A percentile compares a stretch with the other conserved stretches of the same genome.
phyloP scores from a whole-genome alignment of 2,888 invertebrate genomes.

The Cheilosia grossa region DNA sequence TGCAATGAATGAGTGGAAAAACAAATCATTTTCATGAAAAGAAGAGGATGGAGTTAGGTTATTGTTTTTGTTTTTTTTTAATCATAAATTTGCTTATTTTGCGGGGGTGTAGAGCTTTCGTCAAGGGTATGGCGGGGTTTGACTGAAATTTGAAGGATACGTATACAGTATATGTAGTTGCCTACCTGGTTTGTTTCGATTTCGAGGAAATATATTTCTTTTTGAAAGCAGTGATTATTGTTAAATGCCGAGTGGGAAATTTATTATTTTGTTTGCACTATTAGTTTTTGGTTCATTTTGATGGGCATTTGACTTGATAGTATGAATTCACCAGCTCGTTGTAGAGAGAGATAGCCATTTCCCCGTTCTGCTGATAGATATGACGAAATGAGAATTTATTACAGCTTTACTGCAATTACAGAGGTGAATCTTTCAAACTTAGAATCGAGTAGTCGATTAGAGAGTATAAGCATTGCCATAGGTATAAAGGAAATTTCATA shows the following conservation, averaged over 20 bases:
- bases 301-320: no score
- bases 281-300: background rate
- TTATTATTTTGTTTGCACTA: background rate
- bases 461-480: no score
- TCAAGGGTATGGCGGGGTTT: conserved; percentile 12
- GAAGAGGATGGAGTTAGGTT: background rate
- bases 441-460: no score
- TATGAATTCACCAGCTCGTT: no score
- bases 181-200: conserved; percentile 13
- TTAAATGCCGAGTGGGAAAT: conserved; percentile 3
- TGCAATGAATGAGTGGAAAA: conserved; percentile 64
- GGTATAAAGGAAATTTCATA: no score
- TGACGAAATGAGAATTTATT: no score
- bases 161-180: background rate
- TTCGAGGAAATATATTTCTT: background rate
- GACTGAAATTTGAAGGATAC: conserved; percentile 35
- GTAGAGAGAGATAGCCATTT: no score
- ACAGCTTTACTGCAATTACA: no score
- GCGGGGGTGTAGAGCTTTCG: conserved; percentile 13
- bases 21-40: conserved; percentile 56
- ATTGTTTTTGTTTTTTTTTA: background rate
- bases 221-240: conserved; percentile 10
- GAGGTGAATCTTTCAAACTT: no score
- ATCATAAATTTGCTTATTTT: conserved; percentile 22
- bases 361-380: no score